phyloP scores from a whole-genome alignment of 2,113 vertebrate species.

The Austrofundulus limnaeus region DNA sequence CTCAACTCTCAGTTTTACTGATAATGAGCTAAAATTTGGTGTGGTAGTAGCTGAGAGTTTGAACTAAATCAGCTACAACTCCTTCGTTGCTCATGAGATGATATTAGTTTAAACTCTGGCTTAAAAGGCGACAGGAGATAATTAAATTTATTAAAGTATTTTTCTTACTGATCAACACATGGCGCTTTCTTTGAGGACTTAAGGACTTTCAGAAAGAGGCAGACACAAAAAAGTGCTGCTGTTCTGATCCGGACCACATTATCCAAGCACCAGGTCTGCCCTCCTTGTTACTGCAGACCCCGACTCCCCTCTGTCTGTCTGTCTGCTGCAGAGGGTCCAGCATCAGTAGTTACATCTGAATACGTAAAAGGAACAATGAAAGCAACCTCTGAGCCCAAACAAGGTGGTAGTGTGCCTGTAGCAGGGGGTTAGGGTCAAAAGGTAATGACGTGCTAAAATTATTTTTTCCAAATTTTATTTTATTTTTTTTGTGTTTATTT shows the following conservation, averaged over 20 bases:
- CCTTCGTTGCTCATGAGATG: too few relatives aligned
- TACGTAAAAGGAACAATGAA: conserved; percentile 39
- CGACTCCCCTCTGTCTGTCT: not conserved
- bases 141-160: too few relatives aligned
- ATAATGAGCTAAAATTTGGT: too few relatives aligned
- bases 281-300: conserved; percentile 18
- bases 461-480: too few relatives aligned
- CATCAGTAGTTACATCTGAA: conserved; percentile 16
- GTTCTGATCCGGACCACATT: conserved; percentile 56
- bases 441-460: not conserved
- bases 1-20: too few relatives aligned
- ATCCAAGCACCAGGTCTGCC: conserved; percentile 25
- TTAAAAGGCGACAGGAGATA: too few relatives aligned
- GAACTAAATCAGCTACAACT: too few relatives aligned
- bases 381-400: conserved; percentile 29
- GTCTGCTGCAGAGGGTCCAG: conserved; percentile 10
- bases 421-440: not conserved
- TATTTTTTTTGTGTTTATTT: too few relatives aligned
- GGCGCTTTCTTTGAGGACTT: too few relatives aligned
- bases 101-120: too few relatives aligned
- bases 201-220: conserved; percentile 48
- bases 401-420: conserved; percentile 28
- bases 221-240: conserved; percentile 76
- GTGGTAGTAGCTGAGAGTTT: too few relatives aligned
- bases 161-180: too few relatives aligned